A percentile compares a stretch with the other conserved stretches of the same genome.
Evolutionary conservation across 2,113 vertebrate genomes (phyloP).

Genomic region (Brienomyrus brachyistius): DNA sequence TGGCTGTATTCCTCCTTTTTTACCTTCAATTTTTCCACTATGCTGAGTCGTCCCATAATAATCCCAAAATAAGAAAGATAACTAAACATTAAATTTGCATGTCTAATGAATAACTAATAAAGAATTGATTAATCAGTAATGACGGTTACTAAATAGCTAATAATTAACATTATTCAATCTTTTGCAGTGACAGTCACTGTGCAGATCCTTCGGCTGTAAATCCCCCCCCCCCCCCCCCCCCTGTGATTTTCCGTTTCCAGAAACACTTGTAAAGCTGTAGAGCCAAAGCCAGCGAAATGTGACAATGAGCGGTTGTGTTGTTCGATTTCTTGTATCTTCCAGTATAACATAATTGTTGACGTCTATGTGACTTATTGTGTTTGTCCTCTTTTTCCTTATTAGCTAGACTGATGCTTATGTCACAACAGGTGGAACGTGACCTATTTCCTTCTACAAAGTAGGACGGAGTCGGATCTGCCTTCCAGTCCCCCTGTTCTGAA

Average conservation of each 20-base stretch:
- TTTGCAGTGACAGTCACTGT: not conserved
- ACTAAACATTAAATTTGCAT: not conserved
- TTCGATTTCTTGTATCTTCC: not conserved
- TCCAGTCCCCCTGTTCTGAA: not conserved
- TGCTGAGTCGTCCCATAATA: not conserved
- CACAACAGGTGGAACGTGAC: not conserved
- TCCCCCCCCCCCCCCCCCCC: not conserved
- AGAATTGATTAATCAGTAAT: not conserved
- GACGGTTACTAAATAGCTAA: not conserved
- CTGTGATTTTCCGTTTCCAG: not conserved
- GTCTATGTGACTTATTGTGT: not conserved
- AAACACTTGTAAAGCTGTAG: not conserved
- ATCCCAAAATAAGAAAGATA: not conserved
- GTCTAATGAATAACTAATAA: not conserved
- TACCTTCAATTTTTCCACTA: not conserved
- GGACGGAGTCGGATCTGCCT: not conserved
- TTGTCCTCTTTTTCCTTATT: not conserved
- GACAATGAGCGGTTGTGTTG: not conserved
- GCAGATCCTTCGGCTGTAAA: not conserved
- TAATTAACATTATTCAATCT: constrained; percentile 2
- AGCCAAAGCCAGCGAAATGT: not conserved
- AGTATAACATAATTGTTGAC: not conserved
- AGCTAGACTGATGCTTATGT: not conserved
- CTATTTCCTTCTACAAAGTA: not conserved
- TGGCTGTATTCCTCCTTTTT: not conserved